Evolutionary conservation across 2,888 invertebrate species (phyloP), one percentile per base, ranked within the genome.

Genomic region (Sepioteuthis lessoniana): DNA sequence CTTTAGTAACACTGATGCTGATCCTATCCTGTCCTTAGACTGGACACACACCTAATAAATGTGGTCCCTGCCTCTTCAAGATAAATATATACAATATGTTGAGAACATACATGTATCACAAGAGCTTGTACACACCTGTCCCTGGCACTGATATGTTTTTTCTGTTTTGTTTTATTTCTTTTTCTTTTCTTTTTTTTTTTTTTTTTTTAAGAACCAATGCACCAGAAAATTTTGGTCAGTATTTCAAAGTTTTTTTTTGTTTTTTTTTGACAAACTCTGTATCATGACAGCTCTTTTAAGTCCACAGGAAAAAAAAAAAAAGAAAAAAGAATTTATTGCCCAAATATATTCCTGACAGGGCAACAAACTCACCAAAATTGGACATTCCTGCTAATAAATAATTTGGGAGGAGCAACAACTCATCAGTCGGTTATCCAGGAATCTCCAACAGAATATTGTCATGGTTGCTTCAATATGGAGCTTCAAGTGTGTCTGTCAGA

Each of bases 21-120:
- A 76, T n/a, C 76, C 76, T 76, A n/a, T n/a, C n/a, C n/a, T 76
- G 76, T 76, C 76, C 76, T 76, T 76, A n/a, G 35, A 76, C 76
- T 76, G 76, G 76, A 76, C 76, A 35, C 76, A 76, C 76, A 76
- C 76, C 76, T n/a, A 76, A n/a, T 25, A 76, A 76, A 76, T 76
- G 76, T 76, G 76, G 76, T 76, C 76, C 92, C 47, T 92, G 46
- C 92, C 47, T 42, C 92, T 47, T 92, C 92, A 92, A 46, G n/a
- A 92, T 92, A 92, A 92, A 92, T 92, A 92, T 92, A 42, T 92
- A 92, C 47, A 47, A 76, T 76, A n/a, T 76, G 76, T n/a, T 47
- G n/a, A 92, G 92, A 92, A 92, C n/a, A 92, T 7, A 92, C 92
- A 92, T 92, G 92, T 92, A 92, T 92, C 92, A 92, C 92, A 92